A percentile compares a stretch with the other conserved stretches of the same genome.
These are phyloP conservation scores for Macrotis lagotis DNA, from an alignment of 2,113 vertebrate species.

Conservation along the genomic window DNA sequence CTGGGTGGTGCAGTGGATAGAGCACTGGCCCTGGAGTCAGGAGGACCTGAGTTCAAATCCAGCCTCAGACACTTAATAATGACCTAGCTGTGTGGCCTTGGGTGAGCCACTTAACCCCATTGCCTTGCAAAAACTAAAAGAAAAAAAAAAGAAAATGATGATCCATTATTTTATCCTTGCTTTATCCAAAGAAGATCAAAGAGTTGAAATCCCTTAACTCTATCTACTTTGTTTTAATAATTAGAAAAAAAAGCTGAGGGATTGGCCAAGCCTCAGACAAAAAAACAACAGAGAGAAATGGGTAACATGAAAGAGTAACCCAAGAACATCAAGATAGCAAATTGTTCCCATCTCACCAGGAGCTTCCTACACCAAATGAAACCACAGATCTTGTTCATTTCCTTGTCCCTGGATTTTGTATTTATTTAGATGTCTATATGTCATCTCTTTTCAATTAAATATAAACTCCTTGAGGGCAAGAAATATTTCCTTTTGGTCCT, in stretches of 20 bases:
- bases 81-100: too few species aligned
- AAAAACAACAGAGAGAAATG: neutral
- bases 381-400: neutral
- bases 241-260: neutral
- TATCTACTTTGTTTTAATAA: neutral
- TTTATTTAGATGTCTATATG: neutral
- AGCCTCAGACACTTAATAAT: too few species aligned
- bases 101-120: too few species aligned
- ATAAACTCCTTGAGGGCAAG: neutral
- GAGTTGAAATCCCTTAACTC: neutral
- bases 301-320: neutral
- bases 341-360: neutral
- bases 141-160: too few species aligned
- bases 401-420: neutral
- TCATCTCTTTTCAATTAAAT: neutral
- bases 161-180: neutral
- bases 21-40: too few species aligned
- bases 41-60: too few species aligned
- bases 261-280: neutral
- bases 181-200: neutral
- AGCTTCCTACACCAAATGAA: neutral
- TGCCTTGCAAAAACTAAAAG: too few species aligned
- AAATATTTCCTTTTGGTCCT: neutral
- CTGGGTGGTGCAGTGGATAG: too few species aligned
- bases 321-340: neutral